A percentile compares a stretch with the other conserved stretches of the same genome.
Evolutionary conservation across 2,888 invertebrate species (phyloP).

Genomic region (Busseola fusca): DNA sequence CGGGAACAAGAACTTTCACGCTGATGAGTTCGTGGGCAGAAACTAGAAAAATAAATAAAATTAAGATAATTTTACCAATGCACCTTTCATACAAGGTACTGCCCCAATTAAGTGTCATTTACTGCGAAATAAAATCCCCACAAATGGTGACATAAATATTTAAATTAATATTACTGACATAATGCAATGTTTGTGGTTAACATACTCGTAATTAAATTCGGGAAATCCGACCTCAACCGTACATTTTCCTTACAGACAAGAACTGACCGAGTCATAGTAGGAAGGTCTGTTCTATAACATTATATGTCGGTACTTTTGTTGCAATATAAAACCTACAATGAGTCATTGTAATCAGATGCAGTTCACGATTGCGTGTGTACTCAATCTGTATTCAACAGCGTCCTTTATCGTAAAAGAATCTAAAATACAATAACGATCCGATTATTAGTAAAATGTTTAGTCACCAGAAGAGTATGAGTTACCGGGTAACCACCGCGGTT

Average conservation of each 20-base stretch:
- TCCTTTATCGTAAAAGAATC: conserved; percentile 29
- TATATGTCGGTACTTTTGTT: conserved; percentile 8
- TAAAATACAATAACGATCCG: conserved; percentile 29
- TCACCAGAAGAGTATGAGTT: not conserved
- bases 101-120: conserved; percentile 10
- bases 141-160: conserved; percentile 5
- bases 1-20: too few relatives aligned
- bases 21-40: too few relatives aligned
- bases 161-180: conserved; percentile 15
- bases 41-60: not conserved
- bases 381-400: conserved; percentile 25
- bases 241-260: conserved; percentile 36
- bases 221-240: conserved; percentile 39
- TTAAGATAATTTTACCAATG: not conserved
- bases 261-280: conserved; percentile 27
- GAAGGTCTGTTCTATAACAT: conserved; percentile 27
- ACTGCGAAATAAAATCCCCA: not conserved
- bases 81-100: not conserved
- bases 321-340: conserved; percentile 48
- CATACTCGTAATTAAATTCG: conserved; percentile 27
- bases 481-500: too few relatives aligned
- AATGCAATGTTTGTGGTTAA: conserved; percentile 26
- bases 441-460: conserved; percentile 17
- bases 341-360: conserved; percentile 70
- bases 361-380: conserved; percentile 61